These are phyloP conservation scores for Rhagonycha lutea DNA, from an alignment of 2,888 invertebrate species.

Conservation along the genomic window DNA sequence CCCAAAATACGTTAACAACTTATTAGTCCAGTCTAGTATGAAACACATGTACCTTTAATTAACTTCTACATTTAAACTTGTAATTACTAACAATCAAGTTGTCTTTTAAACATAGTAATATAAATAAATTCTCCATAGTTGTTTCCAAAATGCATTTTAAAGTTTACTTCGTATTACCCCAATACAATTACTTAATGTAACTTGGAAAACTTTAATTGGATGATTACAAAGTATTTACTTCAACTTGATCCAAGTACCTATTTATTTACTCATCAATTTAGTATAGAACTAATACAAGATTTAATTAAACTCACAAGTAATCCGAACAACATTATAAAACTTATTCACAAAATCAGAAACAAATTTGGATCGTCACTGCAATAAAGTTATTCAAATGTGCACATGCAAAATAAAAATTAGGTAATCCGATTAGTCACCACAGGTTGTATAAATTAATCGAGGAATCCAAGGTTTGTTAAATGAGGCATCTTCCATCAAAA, in stretches of 20 bases:
- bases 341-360: no score
- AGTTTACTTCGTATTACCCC: neutral
- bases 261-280: neutral
- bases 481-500: no score
- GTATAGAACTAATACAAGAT: no score
- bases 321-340: no score
- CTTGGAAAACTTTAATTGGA: neutral
- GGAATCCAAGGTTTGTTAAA: no score
- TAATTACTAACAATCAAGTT: neutral
- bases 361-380: no score
- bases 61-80: neutral
- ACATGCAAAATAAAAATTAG: no score
- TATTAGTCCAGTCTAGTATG: neutral
- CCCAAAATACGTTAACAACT: neutral
- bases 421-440: no score
- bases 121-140: neutral
- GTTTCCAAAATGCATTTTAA: neutral
- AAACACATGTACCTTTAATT: neutral
- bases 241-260: neutral
- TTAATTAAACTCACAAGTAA: no score
- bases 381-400: no score
- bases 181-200: neutral
- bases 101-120: neutral
- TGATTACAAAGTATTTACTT: neutral
- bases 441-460: no score